These are phyloP conservation scores for Papilio glaucus DNA, from an alignment of 1,140 invertebrate genomes.

Conservation along the genomic window DNA sequence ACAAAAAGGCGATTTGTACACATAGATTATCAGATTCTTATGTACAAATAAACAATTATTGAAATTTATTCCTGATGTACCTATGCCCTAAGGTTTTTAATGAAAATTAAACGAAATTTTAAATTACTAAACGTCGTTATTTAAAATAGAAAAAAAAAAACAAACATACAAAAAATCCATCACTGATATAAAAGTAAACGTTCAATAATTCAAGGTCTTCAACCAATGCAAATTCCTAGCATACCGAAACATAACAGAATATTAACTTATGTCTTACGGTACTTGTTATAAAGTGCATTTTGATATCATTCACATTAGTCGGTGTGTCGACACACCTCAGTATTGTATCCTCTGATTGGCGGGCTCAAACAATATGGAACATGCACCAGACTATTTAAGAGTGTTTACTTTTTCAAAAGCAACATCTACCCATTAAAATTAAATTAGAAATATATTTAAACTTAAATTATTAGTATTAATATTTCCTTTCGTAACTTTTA, in stretches of 20 bases:
- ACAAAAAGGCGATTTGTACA: no score
- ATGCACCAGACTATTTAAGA: neutral
- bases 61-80: no score
- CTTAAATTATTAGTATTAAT: neutral
- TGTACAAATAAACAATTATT: no score
- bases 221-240: conserved; percentile 54
- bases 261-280: conserved; percentile 42
- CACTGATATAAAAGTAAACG: conserved; percentile 62
- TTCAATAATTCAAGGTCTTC: conserved; percentile 64
- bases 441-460: neutral
- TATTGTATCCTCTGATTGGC: conserved; percentile 32
- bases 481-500: conserved; percentile 54
- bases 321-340: conserved; percentile 37
- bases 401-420: conserved; percentile 12
- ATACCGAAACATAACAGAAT: conserved; percentile 50
- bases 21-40: no score
- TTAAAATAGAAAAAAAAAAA: neutral
- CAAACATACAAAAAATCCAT: conserved; percentile 39
- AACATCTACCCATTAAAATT: neutral
- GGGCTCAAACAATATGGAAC: conserved; percentile 17
- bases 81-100: no score
- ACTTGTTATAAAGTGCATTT: conserved; percentile 50
- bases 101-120: no score
- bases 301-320: conserved; percentile 36
- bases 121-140: no score